Percentiles rank a stretch among this genome's conserved stretches.
These are phyloP conservation scores for Nematostella vectensis DNA, from an alignment of 92 coral and sea anemone genomes.

Conservation along the genomic window DNA sequence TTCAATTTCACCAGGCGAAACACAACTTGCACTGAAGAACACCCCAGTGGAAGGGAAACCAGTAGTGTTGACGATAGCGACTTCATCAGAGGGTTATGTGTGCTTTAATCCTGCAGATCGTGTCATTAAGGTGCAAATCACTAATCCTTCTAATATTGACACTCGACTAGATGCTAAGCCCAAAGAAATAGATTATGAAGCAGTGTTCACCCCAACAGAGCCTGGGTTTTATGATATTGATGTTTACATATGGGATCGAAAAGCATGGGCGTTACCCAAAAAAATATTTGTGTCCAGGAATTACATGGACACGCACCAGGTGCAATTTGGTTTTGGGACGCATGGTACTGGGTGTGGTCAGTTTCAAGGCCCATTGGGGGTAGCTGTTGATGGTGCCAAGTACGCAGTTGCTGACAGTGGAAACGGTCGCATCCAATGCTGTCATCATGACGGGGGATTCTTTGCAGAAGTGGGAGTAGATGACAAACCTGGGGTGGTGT, in stretches of 20 bases:
- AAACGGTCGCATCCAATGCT: slow-evolving; percentile 26
- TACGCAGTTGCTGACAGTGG: slow-evolving; percentile 21
- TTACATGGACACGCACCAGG: slow-evolving; percentile 22
- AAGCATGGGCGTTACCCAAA: slow-evolving; percentile 8
- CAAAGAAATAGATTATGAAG: slow-evolving; percentile 7
- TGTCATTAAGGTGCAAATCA: slow-evolving; percentile 8
- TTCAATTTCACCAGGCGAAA: slow-evolving; percentile 18
- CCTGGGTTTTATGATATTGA: slow-evolving; percentile 19
- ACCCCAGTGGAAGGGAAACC: slow-evolving; percentile 14
- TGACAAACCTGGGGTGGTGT: no score
- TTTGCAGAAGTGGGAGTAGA: no score
- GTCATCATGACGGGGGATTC: slow-evolving; percentile 18
- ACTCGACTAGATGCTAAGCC: slow-evolving; percentile 11
- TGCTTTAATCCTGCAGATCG: slow-evolving; percentile 12
- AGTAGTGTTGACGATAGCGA: slow-evolving; percentile 5
- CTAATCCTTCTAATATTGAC: slow-evolving; percentile 10
- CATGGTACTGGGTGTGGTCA: slow-evolving; percentile 24
- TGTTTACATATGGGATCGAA: slow-evolving; percentile 12
- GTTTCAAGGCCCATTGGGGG: slow-evolving; percentile 23
- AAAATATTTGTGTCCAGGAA: slow-evolving; percentile 22
- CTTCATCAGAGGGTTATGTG: slow-evolving; percentile 18
- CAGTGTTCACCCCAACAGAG: slow-evolving; percentile 11
- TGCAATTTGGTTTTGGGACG: slow-evolving; percentile 21
- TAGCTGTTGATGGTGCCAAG: slow-evolving; percentile 21
- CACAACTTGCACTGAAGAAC: slow-evolving; percentile 10